Conservation (phyloP, 2,797 vertebrate genomes). For the Sebastes nivosus region DNA sequence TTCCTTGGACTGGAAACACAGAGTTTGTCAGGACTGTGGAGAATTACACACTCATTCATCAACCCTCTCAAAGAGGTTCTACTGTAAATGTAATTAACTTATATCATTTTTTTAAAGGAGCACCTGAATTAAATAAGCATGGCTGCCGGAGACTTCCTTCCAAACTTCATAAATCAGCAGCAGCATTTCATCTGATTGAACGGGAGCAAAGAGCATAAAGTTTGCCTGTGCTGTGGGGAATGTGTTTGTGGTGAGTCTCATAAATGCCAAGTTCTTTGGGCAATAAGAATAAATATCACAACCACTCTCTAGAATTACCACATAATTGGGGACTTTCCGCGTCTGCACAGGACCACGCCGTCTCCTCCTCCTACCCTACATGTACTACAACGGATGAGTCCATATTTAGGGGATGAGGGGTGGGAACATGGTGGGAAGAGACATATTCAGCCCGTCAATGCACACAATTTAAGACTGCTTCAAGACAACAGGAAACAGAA, state of each 20-base stretch:
- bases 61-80: constrained; percentile 47
- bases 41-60: constrained; percentile 57
- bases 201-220: constrained; percentile 66
- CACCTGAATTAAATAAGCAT: constrained; percentile 73
- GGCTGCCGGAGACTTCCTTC: constrained; percentile 69
- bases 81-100: constrained; percentile 73
- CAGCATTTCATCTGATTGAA: constrained; percentile 76
- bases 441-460: constrained; percentile 52
- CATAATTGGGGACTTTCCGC: constrained; percentile 91
- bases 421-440: constrained; percentile 29
- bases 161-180: constrained; percentile 78
- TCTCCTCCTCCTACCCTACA: constrained; percentile 64
- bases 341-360: constrained; percentile 75
- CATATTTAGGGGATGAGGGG: constrained; percentile 59
- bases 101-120: constrained; percentile 66
- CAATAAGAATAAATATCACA: constrained; percentile 85
- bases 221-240: constrained; percentile 77
- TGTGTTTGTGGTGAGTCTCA: constrained; percentile 83
- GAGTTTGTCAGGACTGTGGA: constrained; percentile 33
- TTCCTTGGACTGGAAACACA: constrained; percentile 20
- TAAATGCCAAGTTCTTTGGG: constrained; percentile 85
- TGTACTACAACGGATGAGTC: constrained; percentile 58
- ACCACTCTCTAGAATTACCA: constrained; percentile 84
- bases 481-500: not conserved
- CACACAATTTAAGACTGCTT: constrained; percentile 24